Base-by-base conservation (phyloP, 2,888 invertebrate species). In the Ennomos fuscantarius region DNA sequence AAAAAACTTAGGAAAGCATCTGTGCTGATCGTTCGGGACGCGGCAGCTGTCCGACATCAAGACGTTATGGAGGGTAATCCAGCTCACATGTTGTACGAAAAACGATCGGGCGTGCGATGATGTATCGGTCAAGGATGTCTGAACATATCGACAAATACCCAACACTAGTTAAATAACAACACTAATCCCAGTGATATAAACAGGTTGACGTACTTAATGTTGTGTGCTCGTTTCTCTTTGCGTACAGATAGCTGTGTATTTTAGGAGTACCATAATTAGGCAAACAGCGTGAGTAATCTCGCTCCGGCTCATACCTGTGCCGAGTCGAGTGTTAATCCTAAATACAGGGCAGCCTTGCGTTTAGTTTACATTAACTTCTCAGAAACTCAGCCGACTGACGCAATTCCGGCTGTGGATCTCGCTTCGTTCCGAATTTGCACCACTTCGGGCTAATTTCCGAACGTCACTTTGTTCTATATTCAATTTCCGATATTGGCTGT, bases 401-500 rank as follows among this genome's bases (percentile, higher is more conserved):
- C 87, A 89, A 89, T 90, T 90, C 91, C 90, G 89, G 88, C 81
- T 86, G 81, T 87, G 87, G 74, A 87, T 88, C 87, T 83, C 78
- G 77, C 81, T 78, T 80, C 76, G 78, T 74, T 81, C 77, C 78
- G 73, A 86, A 88, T 86, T 86, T 84, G 81, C 79, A 87, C 85
- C 89, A 87, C 84, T 84, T 87, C 79, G 80, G 84, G 84, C 81
- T 90, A 90, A 92, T 92, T 90, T 92, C 92, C 92, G 90, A 89
- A 84, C 86, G 87, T 82, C 89, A 89, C 89, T 89, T 89, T 87
- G 86, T 89, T 89, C 89, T 90, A 88, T 88, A 91, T 90, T 91
- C 87, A 90, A 92, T 92, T 90, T 92, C 91, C 91, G 90, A 83
- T 86, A 84, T 84, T 78, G 83, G 74, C 75, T 75, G 74, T 82